These are phyloP conservation scores for Drosophila sproati DNA, from an alignment of 1,140 invertebrate genomes.

Conservation along the genomic window DNA sequence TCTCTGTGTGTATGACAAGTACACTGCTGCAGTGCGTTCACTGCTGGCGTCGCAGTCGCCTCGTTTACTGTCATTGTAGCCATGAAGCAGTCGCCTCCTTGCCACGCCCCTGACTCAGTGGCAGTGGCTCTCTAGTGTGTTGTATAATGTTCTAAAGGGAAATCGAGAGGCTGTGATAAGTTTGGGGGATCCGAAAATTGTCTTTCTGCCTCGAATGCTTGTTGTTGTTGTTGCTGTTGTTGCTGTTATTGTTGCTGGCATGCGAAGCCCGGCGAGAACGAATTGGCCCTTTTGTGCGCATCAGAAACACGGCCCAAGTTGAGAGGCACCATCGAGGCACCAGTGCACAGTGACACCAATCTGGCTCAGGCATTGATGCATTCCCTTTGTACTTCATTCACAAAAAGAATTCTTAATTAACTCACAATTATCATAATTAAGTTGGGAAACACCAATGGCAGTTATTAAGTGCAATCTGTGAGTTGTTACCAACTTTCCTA, in stretches of 20 bases:
- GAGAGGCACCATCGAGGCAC: slow-evolving; percentile 44
- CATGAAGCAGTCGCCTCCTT: slow-evolving; percentile 5
- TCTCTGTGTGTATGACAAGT: slow-evolving; percentile 74
- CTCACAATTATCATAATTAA: neutral
- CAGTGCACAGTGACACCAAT: slow-evolving; percentile 56
- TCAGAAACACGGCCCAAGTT: slow-evolving; percentile 70
- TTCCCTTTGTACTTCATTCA: neutral
- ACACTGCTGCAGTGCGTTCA: slow-evolving; percentile 77
- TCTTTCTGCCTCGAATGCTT: slow-evolving; percentile 66
- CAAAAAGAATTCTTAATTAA: neutral
- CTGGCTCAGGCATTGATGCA: neutral
- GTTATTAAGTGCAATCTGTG: neutral
- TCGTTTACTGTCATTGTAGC: slow-evolving; percentile 54
- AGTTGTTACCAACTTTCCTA: too few species aligned
- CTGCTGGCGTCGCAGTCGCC: slow-evolving; percentile 31
- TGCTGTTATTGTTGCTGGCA: slow-evolving; percentile 39
- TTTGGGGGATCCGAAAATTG: slow-evolving; percentile 84
- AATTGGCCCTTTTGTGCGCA: slow-evolving; percentile 82
- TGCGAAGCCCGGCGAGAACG: slow-evolving; percentile 78
- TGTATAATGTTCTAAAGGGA: slow-evolving; percentile 84
- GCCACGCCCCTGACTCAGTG: slow-evolving; percentile 41
- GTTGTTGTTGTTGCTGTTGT: slow-evolving; percentile 27
- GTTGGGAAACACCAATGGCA: neutral
- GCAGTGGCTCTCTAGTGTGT: slow-evolving; percentile 75
- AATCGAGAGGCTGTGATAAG: slow-evolving; percentile 84